Conservation (phyloP, 2,797 vertebrate genomes). For the Liparis tanakae region DNA sequence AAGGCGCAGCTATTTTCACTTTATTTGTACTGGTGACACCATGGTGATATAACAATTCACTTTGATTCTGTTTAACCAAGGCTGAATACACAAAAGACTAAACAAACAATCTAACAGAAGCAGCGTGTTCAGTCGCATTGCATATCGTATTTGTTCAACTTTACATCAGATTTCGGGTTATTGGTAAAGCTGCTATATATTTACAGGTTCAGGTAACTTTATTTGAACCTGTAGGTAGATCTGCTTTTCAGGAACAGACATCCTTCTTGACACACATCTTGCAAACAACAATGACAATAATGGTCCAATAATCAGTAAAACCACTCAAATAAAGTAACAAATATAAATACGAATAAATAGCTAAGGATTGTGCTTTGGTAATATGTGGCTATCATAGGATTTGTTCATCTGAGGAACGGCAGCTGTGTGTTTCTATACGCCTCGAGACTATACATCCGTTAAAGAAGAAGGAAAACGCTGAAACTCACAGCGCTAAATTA, state of each 20-base stretch:
- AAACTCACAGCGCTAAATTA: neutral
- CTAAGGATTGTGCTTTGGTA: too few relatives aligned
- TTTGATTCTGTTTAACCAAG: slow-evolving; percentile 27
- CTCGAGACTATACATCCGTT: neutral
- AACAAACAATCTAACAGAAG: slow-evolving; percentile 17
- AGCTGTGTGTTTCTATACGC: neutral
- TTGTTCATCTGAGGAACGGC: neutral
- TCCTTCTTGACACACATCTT: neutral
- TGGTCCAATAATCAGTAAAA: neutral
- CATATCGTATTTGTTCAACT: slow-evolving; percentile 15
- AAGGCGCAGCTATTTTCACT: slow-evolving; percentile 29
- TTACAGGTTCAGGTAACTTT: neutral
- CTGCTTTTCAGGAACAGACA: neutral
- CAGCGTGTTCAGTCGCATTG: neutral
- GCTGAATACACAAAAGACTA: slow-evolving; percentile 24
- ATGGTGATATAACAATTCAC: slow-evolving; percentile 25
- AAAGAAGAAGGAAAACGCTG: neutral
- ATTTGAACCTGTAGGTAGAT: neutral
- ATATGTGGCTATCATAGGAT: neutral
- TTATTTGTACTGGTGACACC: neutral
- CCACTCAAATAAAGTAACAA: neutral
- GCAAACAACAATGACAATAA: slow-evolving; percentile 1
- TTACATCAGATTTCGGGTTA: neutral
- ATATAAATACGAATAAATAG: neutral
- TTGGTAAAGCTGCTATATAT: neutral